These are phyloP conservation scores for Machimus rusticus DNA, from an alignment of 2,888 invertebrate species.

Conservation along the genomic window DNA sequence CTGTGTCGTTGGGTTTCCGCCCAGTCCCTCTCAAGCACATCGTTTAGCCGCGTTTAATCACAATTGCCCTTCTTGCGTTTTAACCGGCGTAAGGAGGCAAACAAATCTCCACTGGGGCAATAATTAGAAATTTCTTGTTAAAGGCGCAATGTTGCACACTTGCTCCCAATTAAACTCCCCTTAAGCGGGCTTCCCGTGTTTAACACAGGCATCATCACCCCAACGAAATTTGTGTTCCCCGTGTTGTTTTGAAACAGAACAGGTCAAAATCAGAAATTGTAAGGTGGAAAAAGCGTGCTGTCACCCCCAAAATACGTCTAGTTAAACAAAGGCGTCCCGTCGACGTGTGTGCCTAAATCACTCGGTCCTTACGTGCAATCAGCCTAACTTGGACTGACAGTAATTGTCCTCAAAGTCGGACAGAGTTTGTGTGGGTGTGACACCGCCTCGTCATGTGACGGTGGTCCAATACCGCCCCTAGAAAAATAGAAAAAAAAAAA, in stretches of 20 bases:
- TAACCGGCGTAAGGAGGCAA: neutral
- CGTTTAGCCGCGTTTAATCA: neutral
- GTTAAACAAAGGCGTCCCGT: neutral
- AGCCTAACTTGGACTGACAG: slow-evolving; percentile 8
- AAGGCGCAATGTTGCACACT: neutral
- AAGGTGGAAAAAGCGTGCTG: neutral
- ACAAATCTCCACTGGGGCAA: neutral
- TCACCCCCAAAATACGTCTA: neutral
- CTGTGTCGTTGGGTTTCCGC: neutral
- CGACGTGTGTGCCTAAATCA: slow-evolving; percentile 10
- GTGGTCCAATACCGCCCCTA: neutral
- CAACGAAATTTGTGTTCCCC: neutral
- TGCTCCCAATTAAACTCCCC: neutral
- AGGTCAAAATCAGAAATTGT: neutral
- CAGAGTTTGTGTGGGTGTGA: neutral
- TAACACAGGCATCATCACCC: neutral
- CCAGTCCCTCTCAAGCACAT: neutral
- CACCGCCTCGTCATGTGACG: neutral
- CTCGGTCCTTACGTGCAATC: slow-evolving; percentile 22
- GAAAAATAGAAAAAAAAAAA: neutral
- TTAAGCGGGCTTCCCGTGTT: neutral
- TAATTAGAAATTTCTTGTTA: neutral
- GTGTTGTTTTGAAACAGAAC: neutral
- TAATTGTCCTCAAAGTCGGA: slow-evolving; percentile 31
- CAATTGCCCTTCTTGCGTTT: neutral